A percentile compares a stretch with the other conserved stretches of the same genome.
Conservation (phyloP, 2,797 vertebrate genomes). For the Monodelphis domestica region DNA sequence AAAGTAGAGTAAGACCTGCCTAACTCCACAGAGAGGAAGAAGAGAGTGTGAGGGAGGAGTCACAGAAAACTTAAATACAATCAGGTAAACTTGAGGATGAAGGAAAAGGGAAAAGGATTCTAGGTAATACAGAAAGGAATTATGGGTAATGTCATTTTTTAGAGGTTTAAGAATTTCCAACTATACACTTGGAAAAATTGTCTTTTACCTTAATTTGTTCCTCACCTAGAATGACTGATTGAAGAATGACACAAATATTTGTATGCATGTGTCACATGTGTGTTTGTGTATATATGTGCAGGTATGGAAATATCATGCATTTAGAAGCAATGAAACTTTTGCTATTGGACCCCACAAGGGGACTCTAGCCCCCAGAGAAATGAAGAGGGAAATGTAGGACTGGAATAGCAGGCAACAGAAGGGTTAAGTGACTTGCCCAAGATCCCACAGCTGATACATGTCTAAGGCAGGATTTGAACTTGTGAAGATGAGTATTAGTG, state of each 20-base stretch:
- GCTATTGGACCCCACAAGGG: neutral
- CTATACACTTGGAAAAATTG: constrained; percentile 54
- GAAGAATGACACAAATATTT: neutral
- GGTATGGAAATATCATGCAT: accelerated
- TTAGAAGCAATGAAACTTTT: neutral
- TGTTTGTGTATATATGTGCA: neutral
- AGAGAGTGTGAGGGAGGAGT: too few relatives aligned
- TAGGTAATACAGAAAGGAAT: too few relatives aligned
- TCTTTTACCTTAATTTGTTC: constrained; percentile 60
- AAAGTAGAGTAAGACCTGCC: too few relatives aligned
- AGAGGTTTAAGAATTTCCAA: too few relatives aligned
- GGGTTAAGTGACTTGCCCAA: neutral
- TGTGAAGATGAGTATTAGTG: too few relatives aligned
- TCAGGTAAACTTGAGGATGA: too few relatives aligned
- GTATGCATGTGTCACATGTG: neutral
- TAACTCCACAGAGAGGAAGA: too few relatives aligned
- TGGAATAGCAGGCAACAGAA: neutral
- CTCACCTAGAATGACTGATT: neutral
- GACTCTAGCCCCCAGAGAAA: neutral
- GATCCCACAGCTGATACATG: neutral
- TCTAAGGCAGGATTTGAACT: too few relatives aligned
- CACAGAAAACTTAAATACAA: too few relatives aligned
- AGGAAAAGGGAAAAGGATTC: too few relatives aligned
- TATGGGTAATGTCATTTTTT: too few relatives aligned
- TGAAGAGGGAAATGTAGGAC: neutral